Evolutionary conservation across 2,888 invertebrate genomes (phyloP).

Genomic region (Aporophyla lueneburgensis): DNA sequence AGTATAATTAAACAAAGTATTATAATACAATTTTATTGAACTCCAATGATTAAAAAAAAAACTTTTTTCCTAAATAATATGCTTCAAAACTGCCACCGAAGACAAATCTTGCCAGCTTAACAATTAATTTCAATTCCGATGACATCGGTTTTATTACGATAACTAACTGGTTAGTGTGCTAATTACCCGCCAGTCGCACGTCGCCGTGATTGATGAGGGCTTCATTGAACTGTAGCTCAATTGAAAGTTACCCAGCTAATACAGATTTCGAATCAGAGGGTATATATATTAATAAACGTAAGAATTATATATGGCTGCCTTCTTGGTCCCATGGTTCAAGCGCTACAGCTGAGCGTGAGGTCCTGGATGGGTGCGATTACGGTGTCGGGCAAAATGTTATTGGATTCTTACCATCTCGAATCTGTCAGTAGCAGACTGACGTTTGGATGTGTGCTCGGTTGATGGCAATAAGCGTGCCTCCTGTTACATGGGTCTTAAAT

Average conservation of each 20-base stretch:
- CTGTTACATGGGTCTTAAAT: not conserved
- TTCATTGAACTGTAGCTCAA: constrained; percentile 22
- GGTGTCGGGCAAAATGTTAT: not conserved
- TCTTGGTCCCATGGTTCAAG: not conserved
- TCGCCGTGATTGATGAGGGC: constrained; percentile 56
- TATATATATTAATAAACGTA: constrained; percentile 3
- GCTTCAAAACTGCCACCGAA: constrained; percentile 14
- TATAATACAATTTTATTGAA: not conserved
- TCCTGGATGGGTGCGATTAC: not conserved
- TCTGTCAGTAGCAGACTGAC: too few relatives aligned
- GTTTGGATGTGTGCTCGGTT: too few relatives aligned
- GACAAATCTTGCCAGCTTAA: constrained; percentile 39
- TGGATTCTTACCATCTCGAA: too few relatives aligned
- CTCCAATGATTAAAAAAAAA: too few relatives aligned
- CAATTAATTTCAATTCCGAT: constrained; percentile 53
- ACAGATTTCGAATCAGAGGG: constrained; percentile 1
- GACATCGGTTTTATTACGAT: constrained; percentile 48
- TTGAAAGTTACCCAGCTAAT: constrained; percentile 52
- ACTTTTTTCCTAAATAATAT: not conserved
- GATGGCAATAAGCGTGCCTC: too few relatives aligned
- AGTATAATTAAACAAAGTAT: too few relatives aligned
- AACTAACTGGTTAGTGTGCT: constrained; percentile 54
- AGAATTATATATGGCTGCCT: not conserved
- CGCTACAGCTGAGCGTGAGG: not conserved
- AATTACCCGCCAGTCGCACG: constrained; percentile 48